Evolutionary conservation across 2,888 invertebrate genomes (phyloP), one percentile per base, ranked within the genome.

Genomic region (Ferdinandea cuprea): DNA sequence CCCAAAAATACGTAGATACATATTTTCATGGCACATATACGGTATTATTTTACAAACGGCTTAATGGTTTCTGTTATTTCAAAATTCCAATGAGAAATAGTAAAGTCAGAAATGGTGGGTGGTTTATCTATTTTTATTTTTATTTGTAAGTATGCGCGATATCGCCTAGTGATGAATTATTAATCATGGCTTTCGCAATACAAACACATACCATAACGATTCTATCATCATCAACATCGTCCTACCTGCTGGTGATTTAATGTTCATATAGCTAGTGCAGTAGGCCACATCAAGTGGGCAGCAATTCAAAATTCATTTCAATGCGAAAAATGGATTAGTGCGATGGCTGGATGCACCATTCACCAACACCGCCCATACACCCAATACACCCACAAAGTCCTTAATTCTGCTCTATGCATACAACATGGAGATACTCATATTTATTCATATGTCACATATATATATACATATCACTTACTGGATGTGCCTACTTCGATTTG

Each of bases 241-340:
- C 7, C 40, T 13, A 61, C 42, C 54, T 42, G 28, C 54, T 42
- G 28, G 40, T 8, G 17, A 17, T 44, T 44, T 25, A 9, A 65
- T 63, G 35, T 63, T 48, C 35, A 44, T 21, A 32, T 15, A 50
- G 30, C 58, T 40, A 32, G 40, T 66, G 19, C 25, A 48, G 9
- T 37, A 48, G 9, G 30, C 42, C 63, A 30, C 42, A 76, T 76
- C 59, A 59, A 76, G 80, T 58, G 65, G 71, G 71, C 28, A 30
- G 71, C 71, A 77, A 76, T 81, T 76, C 42, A 71, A 76, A 76
- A 71, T 71, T 59, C 65, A 81, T 81, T 71, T 59, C 40, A 37
- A 71, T 77, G 77, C 77, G 65, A 71, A 77, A 81, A 77, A 71
- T 65, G 46, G 54, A 81, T 76, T 69, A 76, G 66, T 50, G 40